Base-by-base conservation (phyloP, 1,140 invertebrate species). In the Mercenaria mercenaria region DNA sequence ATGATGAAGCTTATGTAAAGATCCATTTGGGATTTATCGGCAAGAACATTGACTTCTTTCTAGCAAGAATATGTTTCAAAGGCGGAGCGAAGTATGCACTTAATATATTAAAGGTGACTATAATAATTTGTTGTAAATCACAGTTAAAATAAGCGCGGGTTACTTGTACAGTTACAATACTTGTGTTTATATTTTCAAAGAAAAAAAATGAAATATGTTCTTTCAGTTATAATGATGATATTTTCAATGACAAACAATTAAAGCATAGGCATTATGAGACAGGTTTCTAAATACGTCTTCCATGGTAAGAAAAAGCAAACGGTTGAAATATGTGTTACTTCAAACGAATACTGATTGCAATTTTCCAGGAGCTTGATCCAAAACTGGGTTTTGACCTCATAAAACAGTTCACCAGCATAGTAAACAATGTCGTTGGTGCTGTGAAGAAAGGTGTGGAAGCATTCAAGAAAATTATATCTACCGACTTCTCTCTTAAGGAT, bases 61-160 rank as follows among this genome's bases (percentile, higher is more conserved):
- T 50, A 13, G 88, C 88, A 23, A 20, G 87, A 61, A 41, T 91
- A 0, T 92, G 92, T 52, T 92, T 91, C 47, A 86, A 88, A 43
- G 92, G 91, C 18, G 41, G 72, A 37, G 90, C 90, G 15, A 59
- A 56, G 23, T 92, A 92, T 52, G 84, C 85, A 37, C 64, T 92
- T 18, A 92, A 92, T 59, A 67, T 92, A 23, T 76, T 92, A n/a
- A 90, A 92, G 89, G 91, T 92, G 23, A 32, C n/a, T n/a, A n/a
- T n/a, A n/a, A n/a, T n/a, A n/a, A n/a, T n/a, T n/a, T n/a, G n/a
- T n/a, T n/a, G n/a, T n/a, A n/a, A n/a, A n/a, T n/a, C n/a, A n/a
- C n/a, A n/a, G n/a, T n/a, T n/a, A n/a, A n/a, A n/a, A n/a, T n/a
- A n/a, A n/a, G n/a, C n/a, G n/a, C n/a, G n/a, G n/a, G n/a, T n/a